Percentiles rank a stretch among this genome's conserved stretches.
Evolutionary conservation across 1,140 invertebrate genomes (phyloP).

Genomic region (Polypedilum pembai): DNA sequence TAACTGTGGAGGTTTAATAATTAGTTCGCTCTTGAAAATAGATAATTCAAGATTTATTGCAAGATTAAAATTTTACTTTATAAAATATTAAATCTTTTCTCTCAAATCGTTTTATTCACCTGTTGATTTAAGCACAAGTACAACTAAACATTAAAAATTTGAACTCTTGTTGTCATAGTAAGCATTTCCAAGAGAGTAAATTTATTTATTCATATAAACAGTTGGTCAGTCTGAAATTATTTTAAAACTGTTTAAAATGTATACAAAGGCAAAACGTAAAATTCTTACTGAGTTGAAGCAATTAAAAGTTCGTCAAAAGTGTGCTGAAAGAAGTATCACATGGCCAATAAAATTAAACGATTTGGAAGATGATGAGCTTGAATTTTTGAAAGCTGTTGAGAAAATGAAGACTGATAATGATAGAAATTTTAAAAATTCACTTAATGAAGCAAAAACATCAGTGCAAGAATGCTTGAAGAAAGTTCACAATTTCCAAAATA

Average conservation of each 20-base stretch:
- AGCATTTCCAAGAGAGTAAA: no score
- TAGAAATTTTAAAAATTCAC: neutral
- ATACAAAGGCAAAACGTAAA: neutral
- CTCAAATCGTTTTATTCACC: no score
- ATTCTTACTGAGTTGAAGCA: conserved; percentile 14
- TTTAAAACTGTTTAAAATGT: neutral
- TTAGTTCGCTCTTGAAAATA: no score
- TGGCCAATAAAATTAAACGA: conserved; percentile 10
- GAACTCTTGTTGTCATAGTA: no score
- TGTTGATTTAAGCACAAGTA: no score
- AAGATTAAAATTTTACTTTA: no score
- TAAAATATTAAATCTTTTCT: no score
- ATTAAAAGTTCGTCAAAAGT: conserved; percentile 19
- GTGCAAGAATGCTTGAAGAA: neutral
- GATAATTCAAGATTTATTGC: no score
- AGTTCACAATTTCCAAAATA: conserved; percentile 14
- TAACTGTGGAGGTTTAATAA: no score
- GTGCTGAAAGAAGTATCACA: neutral
- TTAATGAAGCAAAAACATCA: neutral
- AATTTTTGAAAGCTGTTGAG: conserved; percentile 5
- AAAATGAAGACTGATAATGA: conserved; percentile 5
- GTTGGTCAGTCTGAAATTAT: no score
- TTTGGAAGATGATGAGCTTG: neutral
- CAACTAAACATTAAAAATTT: no score
- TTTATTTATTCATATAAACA: no score